phyloP scores from a whole-genome alignment of 2,888 invertebrate genomes.

The Gymnoscelis rufifasciata region DNA sequence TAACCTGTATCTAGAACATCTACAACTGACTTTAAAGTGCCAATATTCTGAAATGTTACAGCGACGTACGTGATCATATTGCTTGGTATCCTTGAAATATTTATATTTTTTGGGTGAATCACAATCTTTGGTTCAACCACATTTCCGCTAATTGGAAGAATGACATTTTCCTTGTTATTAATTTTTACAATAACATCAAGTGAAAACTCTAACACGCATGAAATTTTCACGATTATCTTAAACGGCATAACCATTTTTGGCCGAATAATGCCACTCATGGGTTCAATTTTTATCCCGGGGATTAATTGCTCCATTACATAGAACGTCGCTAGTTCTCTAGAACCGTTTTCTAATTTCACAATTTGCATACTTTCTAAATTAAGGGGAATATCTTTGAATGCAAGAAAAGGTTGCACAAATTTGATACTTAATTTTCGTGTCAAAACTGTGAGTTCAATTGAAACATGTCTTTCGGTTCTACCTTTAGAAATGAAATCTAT shows the following conservation, averaged over 20 bases:
- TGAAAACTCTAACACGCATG: conserved; percentile 60
- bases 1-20: conserved; percentile 54
- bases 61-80: conserved; percentile 60
- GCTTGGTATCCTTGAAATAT: conserved; percentile 69
- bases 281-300: conserved; percentile 70
- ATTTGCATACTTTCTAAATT: conserved; percentile 61
- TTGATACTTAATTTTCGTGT: conserved; percentile 64
- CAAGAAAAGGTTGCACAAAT: conserved; percentile 53
- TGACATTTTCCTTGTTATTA: conserved; percentile 65
- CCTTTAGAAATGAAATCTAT: conserved; percentile 49
- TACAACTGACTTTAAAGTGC: conserved; percentile 46
- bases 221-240: conserved; percentile 61
- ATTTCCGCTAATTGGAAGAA: conserved; percentile 64
- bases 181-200: conserved; percentile 62
- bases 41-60: conserved; percentile 58
- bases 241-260: conserved; percentile 71
- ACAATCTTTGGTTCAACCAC: conserved; percentile 71
- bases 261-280: conserved; percentile 70
- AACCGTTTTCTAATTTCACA: conserved; percentile 73
- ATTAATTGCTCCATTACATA: conserved; percentile 69
- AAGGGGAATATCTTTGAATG: conserved; percentile 63
- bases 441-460: conserved; percentile 55
- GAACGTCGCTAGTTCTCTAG: conserved; percentile 73
- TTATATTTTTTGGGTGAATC: conserved; percentile 71
- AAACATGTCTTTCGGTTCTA: conserved; percentile 35